These are phyloP conservation scores for Boulengeromyrus knoepffleri DNA, from an alignment of 2,113 vertebrate species.

Conservation along the genomic window DNA sequence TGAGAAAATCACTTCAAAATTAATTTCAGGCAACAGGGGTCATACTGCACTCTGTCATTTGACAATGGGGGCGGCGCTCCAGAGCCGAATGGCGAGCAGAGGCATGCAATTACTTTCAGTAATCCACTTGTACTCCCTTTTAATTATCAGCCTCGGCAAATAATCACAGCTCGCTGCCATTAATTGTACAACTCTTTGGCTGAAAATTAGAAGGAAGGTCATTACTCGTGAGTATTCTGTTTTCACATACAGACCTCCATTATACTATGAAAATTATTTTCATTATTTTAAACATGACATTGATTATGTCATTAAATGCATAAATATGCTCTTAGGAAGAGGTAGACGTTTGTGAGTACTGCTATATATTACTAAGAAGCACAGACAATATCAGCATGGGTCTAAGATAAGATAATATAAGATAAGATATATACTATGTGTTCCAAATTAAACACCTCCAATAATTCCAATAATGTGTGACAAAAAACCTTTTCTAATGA, in stretches of 20 bases:
- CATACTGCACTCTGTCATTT: slow-evolving; percentile 38
- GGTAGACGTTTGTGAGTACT: not conserved
- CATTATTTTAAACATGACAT: not conserved
- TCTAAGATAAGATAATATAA: not conserved
- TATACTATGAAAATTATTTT: not conserved
- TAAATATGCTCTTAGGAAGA: not conserved
- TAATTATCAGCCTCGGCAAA: slow-evolving; percentile 61
- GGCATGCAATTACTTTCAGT: slow-evolving; percentile 50
- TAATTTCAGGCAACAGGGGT: slow-evolving; percentile 48
- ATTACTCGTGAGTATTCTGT: slow-evolving; percentile 24
- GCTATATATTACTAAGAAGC: not conserved
- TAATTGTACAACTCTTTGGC: slow-evolving; percentile 49
- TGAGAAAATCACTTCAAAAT: slow-evolving; percentile 50
- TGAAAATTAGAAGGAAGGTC: slow-evolving; percentile 21
- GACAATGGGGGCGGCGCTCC: slow-evolving; percentile 37
- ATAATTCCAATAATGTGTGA: not conserved
- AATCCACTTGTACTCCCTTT: slow-evolving; percentile 54
- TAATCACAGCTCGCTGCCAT: slow-evolving; percentile 56
- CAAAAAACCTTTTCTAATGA: not conserved
- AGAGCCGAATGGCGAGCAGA: slow-evolving; percentile 37
- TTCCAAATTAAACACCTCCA: not conserved
- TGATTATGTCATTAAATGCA: not conserved
- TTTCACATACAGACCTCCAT: slow-evolving; percentile 5
- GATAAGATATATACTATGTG: not conserved
- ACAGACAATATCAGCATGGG: not conserved